Evolutionary conservation across 1,140 invertebrate species (phyloP).

Genomic region (Bombus haemorrhoidalis): DNA sequence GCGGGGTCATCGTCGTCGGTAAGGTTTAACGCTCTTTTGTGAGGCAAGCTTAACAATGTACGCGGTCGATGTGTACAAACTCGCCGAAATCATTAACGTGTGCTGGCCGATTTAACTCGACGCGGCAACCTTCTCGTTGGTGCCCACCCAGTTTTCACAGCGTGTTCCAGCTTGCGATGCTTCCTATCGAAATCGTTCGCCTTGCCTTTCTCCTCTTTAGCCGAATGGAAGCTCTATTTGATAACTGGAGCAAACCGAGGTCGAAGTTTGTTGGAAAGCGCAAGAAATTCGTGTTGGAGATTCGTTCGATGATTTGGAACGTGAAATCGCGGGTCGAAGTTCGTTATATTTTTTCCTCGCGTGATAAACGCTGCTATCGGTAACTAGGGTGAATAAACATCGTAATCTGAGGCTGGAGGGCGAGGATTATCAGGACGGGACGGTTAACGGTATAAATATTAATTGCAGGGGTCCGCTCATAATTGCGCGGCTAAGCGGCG

Average conservation of each 20-base stretch:
- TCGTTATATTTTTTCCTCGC: background rate
- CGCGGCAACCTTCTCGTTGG: background rate
- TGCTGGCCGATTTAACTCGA: slow-evolving; percentile 49
- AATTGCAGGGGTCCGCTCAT: slow-evolving; percentile 3
- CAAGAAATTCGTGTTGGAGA: background rate
- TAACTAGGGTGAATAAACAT: background rate
- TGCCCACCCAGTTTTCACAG: background rate
- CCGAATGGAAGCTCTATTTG: background rate
- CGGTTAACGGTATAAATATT: slow-evolving; percentile 3
- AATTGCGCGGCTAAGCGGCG: slow-evolving; percentile 7
- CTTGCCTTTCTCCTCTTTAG: background rate
- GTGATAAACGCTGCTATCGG: background rate
- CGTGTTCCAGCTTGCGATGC: no score
- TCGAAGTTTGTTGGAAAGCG: no score
- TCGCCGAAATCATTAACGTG: slow-evolving; percentile 74
- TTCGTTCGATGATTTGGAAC: background rate
- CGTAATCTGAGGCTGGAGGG: background rate
- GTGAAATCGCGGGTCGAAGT: background rate
- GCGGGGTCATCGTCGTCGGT: slow-evolving; percentile 72
- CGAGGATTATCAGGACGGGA: background rate
- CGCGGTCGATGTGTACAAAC: slow-evolving; percentile 67
- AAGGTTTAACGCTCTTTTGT: slow-evolving; percentile 73
- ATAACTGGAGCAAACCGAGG: background rate
- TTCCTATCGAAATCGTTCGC: background rate
- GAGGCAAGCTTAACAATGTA: slow-evolving; percentile 64